Base-by-base conservation (phyloP, 1,140 invertebrate species). In the Drosophila obscura region DNA sequence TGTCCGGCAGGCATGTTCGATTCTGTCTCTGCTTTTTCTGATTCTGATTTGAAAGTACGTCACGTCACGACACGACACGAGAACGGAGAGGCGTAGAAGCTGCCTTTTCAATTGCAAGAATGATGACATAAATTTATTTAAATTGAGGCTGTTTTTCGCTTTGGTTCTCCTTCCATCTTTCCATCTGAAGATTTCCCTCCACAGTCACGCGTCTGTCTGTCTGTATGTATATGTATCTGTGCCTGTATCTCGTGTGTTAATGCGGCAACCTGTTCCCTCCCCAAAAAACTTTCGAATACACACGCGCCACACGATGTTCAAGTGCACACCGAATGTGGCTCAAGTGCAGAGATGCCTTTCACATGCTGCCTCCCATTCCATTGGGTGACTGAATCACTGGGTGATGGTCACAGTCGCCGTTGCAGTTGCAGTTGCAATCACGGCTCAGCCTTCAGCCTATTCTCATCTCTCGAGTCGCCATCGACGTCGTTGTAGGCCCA, bases 311-410 rank as follows among this genome's bases (percentile, higher is more conserved):
- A 39, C 35, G 35, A 39, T 13, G 5, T 76, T 84, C 81, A 84
- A 84, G 81, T 85, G 81, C 81, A 84, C 35, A 13, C 61, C 61
- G 51, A 81, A 84, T 84, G 77, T 84, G 77, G 81, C 69, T 85
- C 81, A 84, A 85, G 81, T 85, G 82, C 81, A 82, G 78, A 84
- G 63, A 76, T 76, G 63, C 73, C 73, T 76, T 76, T 76, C 73
- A 76, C 73, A 76, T 69, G 75, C 66, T 51, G 16, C 28, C 48
- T 76, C 57, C 62, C 35, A 53, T 19, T 58, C 22, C 13, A 15
- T 31, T 68, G 28, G 50, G 56, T 44, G 64, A 67, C 49, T 68
- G 61, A 31, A 52, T 67, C 51, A 57, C 31, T 57, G 35, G 51
- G 63, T 68, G 45, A 68, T 73, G 60, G 49, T n/a, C 35, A 63